These are phyloP conservation scores for Argopecten irradians DNA, from an alignment of 1,140 invertebrate genomes.

Conservation along the genomic window DNA sequence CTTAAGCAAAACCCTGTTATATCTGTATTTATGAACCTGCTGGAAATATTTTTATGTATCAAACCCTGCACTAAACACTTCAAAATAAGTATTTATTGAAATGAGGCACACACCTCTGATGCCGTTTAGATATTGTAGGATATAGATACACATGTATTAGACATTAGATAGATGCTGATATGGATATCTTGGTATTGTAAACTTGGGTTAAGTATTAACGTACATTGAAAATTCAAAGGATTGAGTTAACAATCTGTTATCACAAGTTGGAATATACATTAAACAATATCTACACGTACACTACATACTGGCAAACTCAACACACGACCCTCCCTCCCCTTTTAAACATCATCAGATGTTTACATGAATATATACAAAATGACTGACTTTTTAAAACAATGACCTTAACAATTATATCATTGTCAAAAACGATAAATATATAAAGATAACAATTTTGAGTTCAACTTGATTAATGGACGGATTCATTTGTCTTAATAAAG, in stretches of 20 bases:
- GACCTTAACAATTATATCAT: background rate
- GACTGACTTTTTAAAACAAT: background rate
- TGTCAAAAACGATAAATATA: background rate
- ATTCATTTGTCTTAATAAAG: background rate
- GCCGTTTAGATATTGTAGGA: background rate
- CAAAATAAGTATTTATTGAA: background rate
- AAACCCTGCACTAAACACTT: background rate
- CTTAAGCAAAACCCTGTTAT: background rate
- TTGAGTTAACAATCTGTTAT: background rate
- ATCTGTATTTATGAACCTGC: no score
- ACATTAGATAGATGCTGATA: background rate
- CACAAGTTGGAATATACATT: background rate
- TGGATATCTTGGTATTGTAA: background rate
- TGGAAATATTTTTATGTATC: no score
- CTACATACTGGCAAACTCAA: constrained; percentile 21
- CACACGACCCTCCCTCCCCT: background rate
- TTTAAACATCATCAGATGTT: background rate
- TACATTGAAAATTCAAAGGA: no score
- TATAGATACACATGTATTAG: background rate
- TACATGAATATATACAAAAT: background rate
- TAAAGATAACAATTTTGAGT: background rate
- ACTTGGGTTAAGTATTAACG: background rate
- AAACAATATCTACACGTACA: constrained; percentile 3
- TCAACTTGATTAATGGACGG: background rate
- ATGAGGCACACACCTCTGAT: background rate